Base-by-base conservation (phyloP, 2,113 vertebrate species). In the Blennius ocellaris region DNA sequence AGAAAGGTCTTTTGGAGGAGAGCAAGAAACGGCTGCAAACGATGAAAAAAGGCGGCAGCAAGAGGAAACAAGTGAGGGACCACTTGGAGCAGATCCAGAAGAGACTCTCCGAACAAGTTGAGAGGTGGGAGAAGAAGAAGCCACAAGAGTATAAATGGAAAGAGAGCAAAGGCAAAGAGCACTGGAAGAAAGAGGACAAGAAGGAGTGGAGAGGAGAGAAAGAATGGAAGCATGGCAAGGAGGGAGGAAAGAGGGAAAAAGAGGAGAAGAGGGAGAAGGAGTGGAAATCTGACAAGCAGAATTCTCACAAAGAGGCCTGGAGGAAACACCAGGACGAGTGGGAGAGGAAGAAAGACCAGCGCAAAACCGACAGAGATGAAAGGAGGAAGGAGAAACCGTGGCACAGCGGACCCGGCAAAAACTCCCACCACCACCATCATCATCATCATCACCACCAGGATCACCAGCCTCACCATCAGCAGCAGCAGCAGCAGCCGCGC, bases 361-460 rank as follows among this genome's bases (percentile, higher is more conserved):
- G 93, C 49, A 78, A 69, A 11, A 54, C 12, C 68, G 91, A 93
- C 75, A 60, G 92, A 14, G 90, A 90, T 54, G 84, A 81, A 21
- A 82, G 92, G 64, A 91, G 92, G 85, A 92, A 91, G 80, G 91
- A 92, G 77, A 90, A 90, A 38, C 91, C 87, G 9, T 92, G 92
- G 91, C 84, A 94, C 73, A 67, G 76, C 45, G n/a, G 1, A 6
- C 43, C 62, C 6, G 45, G 55, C 37, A 91, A 84, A 86, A 76
- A 49, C 38, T 55, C 63, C 40, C 80, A 85, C n/a, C 73, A 70
- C 3, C 83, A 83, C 6, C 81, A 83, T 3, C 79, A 52, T 72
- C 43, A 2, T 4, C 82, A 21, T 8, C 85, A 89, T 40, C 72
- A 41, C 1, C 81, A 81, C 15, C 86, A 75, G 3, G 74, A 87